Evolutionary conservation across 2,113 vertebrate genomes (phyloP).

Genomic region (Carassius auratus): DNA sequence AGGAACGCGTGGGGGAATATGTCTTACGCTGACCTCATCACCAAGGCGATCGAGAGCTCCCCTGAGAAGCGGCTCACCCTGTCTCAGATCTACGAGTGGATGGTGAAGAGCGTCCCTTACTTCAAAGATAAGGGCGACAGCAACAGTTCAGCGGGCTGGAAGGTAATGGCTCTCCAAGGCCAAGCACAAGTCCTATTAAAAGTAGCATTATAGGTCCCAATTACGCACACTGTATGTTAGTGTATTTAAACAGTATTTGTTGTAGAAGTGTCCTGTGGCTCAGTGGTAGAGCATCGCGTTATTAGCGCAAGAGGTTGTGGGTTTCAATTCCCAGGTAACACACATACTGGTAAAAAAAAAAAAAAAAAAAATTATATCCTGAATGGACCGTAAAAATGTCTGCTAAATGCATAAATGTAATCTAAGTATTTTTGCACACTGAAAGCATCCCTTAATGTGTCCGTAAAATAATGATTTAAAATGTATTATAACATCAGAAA

Average conservation of each 20-base stretch:
- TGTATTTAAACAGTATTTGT: too few species aligned
- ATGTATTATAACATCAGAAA: background rate
- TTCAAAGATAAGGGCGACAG: constrained; percentile 95
- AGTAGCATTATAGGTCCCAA: background rate
- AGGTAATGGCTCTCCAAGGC: constrained; percentile 78
- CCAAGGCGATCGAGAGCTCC: constrained; percentile 94
- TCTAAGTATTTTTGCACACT: too few species aligned
- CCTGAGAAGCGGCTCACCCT: constrained; percentile 94
- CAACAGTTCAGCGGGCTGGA: constrained; percentile 76
- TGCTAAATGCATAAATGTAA: too few species aligned
- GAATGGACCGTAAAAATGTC: too few species aligned
- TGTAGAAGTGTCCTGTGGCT: too few species aligned
- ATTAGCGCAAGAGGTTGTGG: too few species aligned
- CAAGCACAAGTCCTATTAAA: constrained; percentile 1
- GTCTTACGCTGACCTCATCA: constrained; percentile 97
- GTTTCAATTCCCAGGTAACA: too few species aligned
- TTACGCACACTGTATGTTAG: too few species aligned
- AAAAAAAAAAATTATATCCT: too few species aligned
- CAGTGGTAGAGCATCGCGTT: too few species aligned
- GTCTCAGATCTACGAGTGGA: constrained; percentile 98
- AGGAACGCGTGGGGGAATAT: constrained; percentile 97
- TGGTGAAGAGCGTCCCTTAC: constrained; percentile 96
- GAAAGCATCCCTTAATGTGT: background rate
- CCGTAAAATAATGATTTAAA: background rate
- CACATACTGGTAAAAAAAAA: too few species aligned